phyloP scores from a whole-genome alignment of 2,888 invertebrate species.

The Prosopocoilus inquinatus region DNA sequence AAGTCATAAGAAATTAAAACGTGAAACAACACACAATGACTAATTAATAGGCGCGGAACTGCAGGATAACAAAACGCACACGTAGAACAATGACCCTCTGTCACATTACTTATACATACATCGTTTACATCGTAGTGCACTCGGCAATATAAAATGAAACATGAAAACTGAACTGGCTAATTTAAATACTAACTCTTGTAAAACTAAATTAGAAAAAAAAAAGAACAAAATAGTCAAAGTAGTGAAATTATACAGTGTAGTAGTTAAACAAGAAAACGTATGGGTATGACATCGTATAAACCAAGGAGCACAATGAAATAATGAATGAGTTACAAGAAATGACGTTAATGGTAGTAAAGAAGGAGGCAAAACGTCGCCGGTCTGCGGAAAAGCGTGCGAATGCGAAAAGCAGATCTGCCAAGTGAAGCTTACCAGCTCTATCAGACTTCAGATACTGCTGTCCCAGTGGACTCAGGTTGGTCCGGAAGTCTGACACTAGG shows the following conservation, averaged over 20 bases:
- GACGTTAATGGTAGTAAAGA: conserved; percentile 2
- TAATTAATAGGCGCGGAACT: too few species aligned
- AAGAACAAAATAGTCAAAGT: too few species aligned
- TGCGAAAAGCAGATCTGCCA: conserved; percentile 21
- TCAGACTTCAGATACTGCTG: conserved; percentile 82
- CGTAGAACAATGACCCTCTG: too few species aligned
- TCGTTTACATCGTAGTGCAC: too few species aligned
- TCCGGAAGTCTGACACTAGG: conserved; percentile 73
- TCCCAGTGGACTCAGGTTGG: conserved; percentile 75
- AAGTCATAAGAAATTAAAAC: too few species aligned
- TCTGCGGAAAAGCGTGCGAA: conserved; percentile 17
- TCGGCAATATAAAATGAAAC: too few species aligned
- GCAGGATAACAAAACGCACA: too few species aligned
- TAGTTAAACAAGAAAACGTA: neutral
- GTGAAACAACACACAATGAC: too few species aligned
- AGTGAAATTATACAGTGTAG: neutral
- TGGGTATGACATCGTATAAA: neutral
- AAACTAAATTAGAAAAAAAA: too few species aligned
- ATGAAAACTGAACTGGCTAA: too few species aligned
- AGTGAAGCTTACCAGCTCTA: conserved; percentile 70
- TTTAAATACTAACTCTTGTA: too few species aligned
- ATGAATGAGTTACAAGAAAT: neutral
- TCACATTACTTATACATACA: too few species aligned
- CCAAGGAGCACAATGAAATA: neutral
- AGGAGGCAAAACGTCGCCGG: conserved; percentile 8